Percentiles rank a stretch among this genome's conserved stretches.
phyloP scores from a whole-genome alignment of 2,888 invertebrate genomes.

The Aspidiotus destructor region DNA sequence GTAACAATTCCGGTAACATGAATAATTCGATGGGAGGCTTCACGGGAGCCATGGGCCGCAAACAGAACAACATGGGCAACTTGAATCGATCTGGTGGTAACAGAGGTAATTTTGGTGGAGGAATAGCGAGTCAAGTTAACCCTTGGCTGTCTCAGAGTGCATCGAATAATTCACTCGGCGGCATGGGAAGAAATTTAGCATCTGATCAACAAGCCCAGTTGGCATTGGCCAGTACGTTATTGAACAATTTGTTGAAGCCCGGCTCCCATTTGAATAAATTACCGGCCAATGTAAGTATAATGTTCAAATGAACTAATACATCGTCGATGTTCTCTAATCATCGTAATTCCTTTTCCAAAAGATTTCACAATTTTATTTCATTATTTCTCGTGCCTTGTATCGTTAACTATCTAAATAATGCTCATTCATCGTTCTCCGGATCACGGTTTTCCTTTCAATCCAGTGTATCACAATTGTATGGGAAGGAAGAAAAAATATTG shows the following conservation, averaged over 20 bases:
- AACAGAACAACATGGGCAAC: background rate
- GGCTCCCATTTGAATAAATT: slow-evolving; percentile 13
- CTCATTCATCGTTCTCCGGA: too few relatives aligned
- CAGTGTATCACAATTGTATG: too few relatives aligned
- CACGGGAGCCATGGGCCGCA: background rate
- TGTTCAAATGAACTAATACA: background rate
- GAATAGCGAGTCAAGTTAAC: slow-evolving; percentile 19
- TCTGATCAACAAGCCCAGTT: slow-evolving; percentile 29
- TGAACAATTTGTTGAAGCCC: slow-evolving; percentile 25
- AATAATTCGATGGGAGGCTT: background rate
- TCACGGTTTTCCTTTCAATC: too few relatives aligned
- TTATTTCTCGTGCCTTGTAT: too few relatives aligned
- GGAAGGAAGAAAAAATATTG: too few relatives aligned
- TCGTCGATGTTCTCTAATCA: too few relatives aligned
- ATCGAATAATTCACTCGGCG: background rate
- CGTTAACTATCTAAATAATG: too few relatives aligned
- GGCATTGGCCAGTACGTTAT: slow-evolving; percentile 27
- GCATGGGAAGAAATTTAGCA: slow-evolving; percentile 4
- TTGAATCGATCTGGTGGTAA: background rate
- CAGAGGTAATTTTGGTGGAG: slow-evolving; percentile 5
- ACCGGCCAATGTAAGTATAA: background rate
- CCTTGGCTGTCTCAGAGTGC: slow-evolving; percentile 25
- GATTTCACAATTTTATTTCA: too few relatives aligned
- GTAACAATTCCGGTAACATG: background rate
- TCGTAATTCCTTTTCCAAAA: too few relatives aligned